Base-by-base conservation (phyloP, 1,140 invertebrate genomes). In the Paramacrobiotus metropolitanus region DNA sequence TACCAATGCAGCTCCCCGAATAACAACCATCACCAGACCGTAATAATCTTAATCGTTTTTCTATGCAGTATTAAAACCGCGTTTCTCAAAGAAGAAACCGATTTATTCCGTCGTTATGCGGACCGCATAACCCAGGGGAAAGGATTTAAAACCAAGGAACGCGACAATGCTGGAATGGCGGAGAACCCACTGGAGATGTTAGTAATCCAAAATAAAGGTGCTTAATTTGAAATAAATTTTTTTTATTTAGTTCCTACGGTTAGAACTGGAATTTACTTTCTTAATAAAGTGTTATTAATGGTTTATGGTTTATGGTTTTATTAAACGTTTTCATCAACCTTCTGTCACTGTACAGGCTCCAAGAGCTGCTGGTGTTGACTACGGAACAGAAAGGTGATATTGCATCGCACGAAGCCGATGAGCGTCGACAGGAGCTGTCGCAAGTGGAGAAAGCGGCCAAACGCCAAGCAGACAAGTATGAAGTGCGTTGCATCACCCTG, bases 101-200 rank as follows among this genome's bases (percentile, higher is more conserved):
- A 55, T 4, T 9, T 55, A 4, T 55, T 55, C 28, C 48, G 48
- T 9, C 48, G 24, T 24, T 55, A 20, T 28, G 24, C 48, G 24
- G 48, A 55, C 48, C 48, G 48, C 15, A 55, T 28, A 15, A 55
- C 48, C 28, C 48, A 55, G 28, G 48, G 48, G 4, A 55, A 55
- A 28, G 48, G 48, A 9, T 55, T 55, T 24, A 55, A 55, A 24
- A 28, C 48, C 4, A 55, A 55, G 24, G 48, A 55, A 9, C 15
- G 24, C 15, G 48, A 55, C 24, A n/a, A 15, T 40, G 34, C n/a
- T n/a, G n/a, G n/a, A n/a, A n/a, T n/a, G n/a, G n/a, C n/a, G n/a
- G n/a, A n/a, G n/a, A n/a, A n/a, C n/a, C n/a, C n/a, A n/a, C n/a
- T n/a, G n/a, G n/a, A n/a, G n/a, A n/a, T n/a, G n/a, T n/a, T n/a